Evolutionary conservation across 2,113 vertebrate species (phyloP).

Genomic region (Struthio camelus): DNA sequence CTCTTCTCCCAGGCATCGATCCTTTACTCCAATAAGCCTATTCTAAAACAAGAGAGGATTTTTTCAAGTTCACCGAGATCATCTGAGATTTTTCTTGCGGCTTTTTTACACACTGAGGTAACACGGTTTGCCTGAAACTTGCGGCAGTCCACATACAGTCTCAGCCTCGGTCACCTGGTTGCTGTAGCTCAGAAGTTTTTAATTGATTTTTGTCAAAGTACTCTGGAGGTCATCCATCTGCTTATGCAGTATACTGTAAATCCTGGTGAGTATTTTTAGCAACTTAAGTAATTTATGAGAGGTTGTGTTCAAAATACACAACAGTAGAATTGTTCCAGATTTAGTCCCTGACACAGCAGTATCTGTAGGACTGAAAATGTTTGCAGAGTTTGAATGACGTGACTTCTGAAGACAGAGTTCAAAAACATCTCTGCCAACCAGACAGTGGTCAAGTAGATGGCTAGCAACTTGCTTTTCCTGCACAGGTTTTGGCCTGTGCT

Average conservation of each 20-base stretch:
- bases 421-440: not conserved
- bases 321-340: not conserved
- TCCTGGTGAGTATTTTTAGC: constrained; percentile 24
- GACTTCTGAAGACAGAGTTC: not conserved
- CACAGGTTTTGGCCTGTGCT: not conserved
- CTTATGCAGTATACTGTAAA: not conserved
- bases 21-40: not conserved
- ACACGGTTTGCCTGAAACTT: not conserved
- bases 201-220: not conserved
- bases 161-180: not conserved
- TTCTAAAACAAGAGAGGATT: not conserved
- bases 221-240: constrained; percentile 39
- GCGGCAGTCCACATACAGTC: not conserved
- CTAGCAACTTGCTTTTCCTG: not conserved
- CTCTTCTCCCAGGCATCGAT: constrained; percentile 24
- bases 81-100: not conserved
- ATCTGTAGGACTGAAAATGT: not conserved
- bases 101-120: not conserved
- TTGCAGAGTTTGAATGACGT: not conserved
- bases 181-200: not conserved
- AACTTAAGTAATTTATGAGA: constrained; percentile 18
- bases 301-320: not conserved
- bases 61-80: constrained; percentile 12
- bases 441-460: not conserved
- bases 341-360: not conserved